A percentile compares a stretch with the other conserved stretches of the same genome.
These are phyloP conservation scores for Xestia ashworthii DNA, from an alignment of 2,888 invertebrate species.

Conservation along the genomic window DNA sequence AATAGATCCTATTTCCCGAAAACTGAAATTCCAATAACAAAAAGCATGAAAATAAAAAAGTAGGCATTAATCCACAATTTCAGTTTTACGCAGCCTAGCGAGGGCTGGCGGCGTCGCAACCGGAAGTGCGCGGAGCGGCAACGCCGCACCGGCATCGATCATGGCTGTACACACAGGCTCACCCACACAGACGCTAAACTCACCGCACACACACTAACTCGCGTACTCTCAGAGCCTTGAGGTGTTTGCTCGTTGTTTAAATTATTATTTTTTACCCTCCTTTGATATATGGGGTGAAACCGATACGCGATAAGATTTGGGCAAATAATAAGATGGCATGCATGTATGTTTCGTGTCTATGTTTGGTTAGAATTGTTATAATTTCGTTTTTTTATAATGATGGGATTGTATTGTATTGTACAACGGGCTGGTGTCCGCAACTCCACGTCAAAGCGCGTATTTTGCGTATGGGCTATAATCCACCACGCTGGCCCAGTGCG, in stretches of 20 bases:
- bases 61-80: constrained; percentile 75
- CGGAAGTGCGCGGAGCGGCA: constrained; percentile 78
- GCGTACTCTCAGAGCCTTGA: constrained; percentile 67
- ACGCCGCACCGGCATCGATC: constrained; percentile 91
- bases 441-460: no score
- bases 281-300: constrained; percentile 53
- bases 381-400: background rate
- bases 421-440: no score
- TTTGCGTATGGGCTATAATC: no score
- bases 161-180: constrained; percentile 79
- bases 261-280: constrained; percentile 65
- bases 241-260: constrained; percentile 68
- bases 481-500: no score
- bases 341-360: constrained; percentile 5
- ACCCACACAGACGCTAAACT: constrained; percentile 59
- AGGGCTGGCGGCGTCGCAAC: constrained; percentile 81
- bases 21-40: constrained; percentile 20
- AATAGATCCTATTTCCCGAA: constrained; percentile 2
- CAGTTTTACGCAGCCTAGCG: constrained; percentile 76
- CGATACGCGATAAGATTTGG: constrained; percentile 47
- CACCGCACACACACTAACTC: constrained; percentile 38
- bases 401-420: no score
- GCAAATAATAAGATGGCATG: constrained; percentile 38
- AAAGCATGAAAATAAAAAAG: constrained; percentile 63
- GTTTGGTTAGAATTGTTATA: background rate